A percentile compares a stretch with the other conserved stretches of the same genome.
Evolutionary conservation across 2,797 vertebrate species (phyloP).

Genomic region (Alfaro cultratus): DNA sequence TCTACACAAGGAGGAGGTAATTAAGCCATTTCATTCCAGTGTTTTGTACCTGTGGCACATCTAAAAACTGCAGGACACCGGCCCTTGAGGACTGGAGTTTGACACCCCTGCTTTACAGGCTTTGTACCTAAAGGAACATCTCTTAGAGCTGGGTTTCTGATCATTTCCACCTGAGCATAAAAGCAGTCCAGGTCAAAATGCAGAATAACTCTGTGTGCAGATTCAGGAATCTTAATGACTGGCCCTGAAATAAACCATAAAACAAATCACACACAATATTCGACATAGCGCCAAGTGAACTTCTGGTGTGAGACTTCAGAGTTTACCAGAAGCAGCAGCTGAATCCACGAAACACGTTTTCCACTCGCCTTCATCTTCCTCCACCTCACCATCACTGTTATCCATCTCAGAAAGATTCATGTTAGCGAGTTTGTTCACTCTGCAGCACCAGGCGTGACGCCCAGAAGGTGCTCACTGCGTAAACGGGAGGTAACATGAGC

Average conservation of each 20-base stretch:
- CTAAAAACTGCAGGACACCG: too few species aligned
- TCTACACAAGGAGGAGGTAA: too few species aligned
- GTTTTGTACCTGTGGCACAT: too few species aligned
- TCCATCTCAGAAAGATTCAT: constrained; percentile 44
- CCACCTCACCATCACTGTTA: constrained; percentile 51
- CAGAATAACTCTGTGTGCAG: constrained; percentile 78
- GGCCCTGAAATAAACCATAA: constrained; percentile 23
- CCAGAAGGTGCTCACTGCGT: background rate
- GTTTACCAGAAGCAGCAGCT: constrained; percentile 52
- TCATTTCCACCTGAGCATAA: constrained; percentile 95
- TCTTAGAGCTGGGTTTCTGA: constrained; percentile 86
- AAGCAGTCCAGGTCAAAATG: constrained; percentile 94
- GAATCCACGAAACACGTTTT: constrained; percentile 44
- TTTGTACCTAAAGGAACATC: constrained; percentile 86
- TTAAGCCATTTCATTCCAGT: too few species aligned
- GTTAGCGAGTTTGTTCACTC: background rate
- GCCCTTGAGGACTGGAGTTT: too few species aligned
- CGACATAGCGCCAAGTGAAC: background rate
- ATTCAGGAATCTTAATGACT: constrained; percentile 1
- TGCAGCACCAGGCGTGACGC: background rate
- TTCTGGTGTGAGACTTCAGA: background rate
- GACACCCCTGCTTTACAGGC: background rate
- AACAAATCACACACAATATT: too few species aligned
- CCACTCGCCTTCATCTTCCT: constrained; percentile 75
- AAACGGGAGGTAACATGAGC: background rate